phyloP scores from a whole-genome alignment of 2,797 vertebrate species.

The Lycodopsis pacificus region DNA sequence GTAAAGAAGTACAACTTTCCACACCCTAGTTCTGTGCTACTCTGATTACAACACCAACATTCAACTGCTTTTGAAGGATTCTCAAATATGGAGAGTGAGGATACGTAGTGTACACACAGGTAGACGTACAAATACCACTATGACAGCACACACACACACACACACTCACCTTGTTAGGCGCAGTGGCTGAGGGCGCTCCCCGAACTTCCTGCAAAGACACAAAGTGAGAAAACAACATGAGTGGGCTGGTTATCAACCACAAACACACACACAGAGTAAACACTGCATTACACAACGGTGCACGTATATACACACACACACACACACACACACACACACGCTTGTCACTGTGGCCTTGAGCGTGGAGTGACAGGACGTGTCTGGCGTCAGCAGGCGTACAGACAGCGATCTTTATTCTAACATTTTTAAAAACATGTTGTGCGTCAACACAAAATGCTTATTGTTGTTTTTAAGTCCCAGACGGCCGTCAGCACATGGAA shows the following conservation, averaged over 20 bases:
- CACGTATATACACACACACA: conserved; percentile 28
- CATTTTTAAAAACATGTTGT: conserved; percentile 1
- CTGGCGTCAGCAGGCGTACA: conserved; percentile 1
- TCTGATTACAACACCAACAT: neutral
- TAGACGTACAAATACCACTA: conserved; percentile 15
- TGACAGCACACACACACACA: neutral
- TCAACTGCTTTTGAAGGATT: neutral
- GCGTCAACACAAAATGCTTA: neutral
- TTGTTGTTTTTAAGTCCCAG: neutral
- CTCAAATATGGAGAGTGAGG: neutral
- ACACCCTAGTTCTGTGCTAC: neutral
- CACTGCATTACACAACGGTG: conserved; percentile 37
- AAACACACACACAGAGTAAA: conserved; percentile 65
- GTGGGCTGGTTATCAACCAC: conserved; percentile 64
- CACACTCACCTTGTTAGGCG: conserved; percentile 94
- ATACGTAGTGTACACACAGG: neutral
- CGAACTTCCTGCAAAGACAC: conserved; percentile 93
- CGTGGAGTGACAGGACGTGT: conserved; percentile 21
- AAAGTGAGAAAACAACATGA: conserved; percentile 70
- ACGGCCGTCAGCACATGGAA: neutral
- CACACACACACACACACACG: conserved; percentile 37
- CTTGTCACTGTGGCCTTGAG: conserved; percentile 59
- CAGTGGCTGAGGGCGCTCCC: conserved; percentile 99
- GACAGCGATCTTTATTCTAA: conserved; percentile 19
- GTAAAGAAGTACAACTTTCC: no score